Evolutionary conservation across 2,888 invertebrate genomes (phyloP), one percentile per base, ranked within the genome.

Genomic region (Alloplasta piceator): DNA sequence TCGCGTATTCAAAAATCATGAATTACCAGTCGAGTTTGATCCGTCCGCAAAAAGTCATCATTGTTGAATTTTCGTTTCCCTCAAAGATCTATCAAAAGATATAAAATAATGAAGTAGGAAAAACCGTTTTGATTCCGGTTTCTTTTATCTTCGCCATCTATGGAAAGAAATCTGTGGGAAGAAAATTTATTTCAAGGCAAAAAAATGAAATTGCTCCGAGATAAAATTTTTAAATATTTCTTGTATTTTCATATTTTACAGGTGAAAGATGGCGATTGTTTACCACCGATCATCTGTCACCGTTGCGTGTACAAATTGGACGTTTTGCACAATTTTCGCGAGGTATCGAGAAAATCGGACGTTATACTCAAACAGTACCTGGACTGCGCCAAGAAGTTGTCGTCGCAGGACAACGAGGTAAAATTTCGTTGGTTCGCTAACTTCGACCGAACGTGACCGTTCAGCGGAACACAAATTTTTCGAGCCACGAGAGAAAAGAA

Each of bases 271-370:
- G 94, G 94, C 88, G 97, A 97, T 92, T 94, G 95, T 88, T 94
- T 97, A 90, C 97, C 97, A 86, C 95, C 95, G 87, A 95, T 96
- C 87, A 95, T 97, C 86, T 97, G 97, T 93, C 94, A 95, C 82
- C 95, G 95, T 86, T 97, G 97, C 93, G 95, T 95, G 86, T 94
- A 94, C 89, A 96, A 96, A 91, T 93, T 97, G 88, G 95, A 96
- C 91, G 94, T 95, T 82, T 94, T 96, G 87, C 95, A 95, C 92
- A 95, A 95, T 88, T 97, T 97, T 93, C 95, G 95, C 92, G 95
- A 96, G 90, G 93, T 95, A 86, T 95, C 97, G 89, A 95, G 95
- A 87, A 96, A 96, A 92, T 95, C 96, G 61, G 96, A 97, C 92
- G 94, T 94, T 88, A 94, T 96, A 86, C 94, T 97, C 90, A 95